phyloP scores from a whole-genome alignment of 1,140 invertebrate genomes.

The Drosophila ohnishii region DNA sequence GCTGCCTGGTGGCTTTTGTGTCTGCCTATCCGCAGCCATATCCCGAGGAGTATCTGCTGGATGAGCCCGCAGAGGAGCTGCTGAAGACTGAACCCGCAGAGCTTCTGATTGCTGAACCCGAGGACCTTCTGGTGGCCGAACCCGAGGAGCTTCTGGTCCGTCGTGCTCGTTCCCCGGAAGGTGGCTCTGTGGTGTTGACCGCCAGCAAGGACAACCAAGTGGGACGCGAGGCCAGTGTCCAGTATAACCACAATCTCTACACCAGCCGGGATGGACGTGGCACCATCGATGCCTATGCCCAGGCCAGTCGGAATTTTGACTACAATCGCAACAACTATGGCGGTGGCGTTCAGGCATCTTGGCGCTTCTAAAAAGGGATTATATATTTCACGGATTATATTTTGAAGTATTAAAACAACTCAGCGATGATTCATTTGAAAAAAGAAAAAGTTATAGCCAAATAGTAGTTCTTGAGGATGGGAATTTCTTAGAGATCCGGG shows the following conservation, averaged over 20 bases:
- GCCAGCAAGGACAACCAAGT: conserved; percentile 44
- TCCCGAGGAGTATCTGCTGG: not conserved
- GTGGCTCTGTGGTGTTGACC: conserved; percentile 47
- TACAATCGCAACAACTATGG: conserved; percentile 60
- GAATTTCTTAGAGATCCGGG: conserved; percentile 6
- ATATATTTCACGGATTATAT: not conserved
- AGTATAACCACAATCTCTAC: conserved; percentile 71
- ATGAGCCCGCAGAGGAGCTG: not conserved
- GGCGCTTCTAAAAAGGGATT: conserved; percentile 46
- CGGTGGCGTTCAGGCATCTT: conserved; percentile 53
- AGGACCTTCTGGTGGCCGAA: not conserved
- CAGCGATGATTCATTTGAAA: conserved; percentile 11
- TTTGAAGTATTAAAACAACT: conserved; percentile 15
- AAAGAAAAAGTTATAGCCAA: conserved; percentile 10
- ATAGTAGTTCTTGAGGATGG: not conserved
- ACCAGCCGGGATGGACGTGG: conserved; percentile 66
- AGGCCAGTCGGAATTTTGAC: conserved; percentile 64
- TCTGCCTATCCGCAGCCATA: conserved; percentile 21
- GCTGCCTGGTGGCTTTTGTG: conserved; percentile 28
- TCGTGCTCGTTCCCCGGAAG: conserved; percentile 43
- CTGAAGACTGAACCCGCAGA: not conserved
- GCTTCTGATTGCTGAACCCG: not conserved
- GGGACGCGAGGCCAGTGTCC: conserved; percentile 54
- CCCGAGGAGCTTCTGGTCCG: conserved; percentile 19
- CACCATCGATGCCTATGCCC: conserved; percentile 72